phyloP scores from a whole-genome alignment of 1,140 invertebrate genomes.

The Rhopalosiphum maidis region DNA sequence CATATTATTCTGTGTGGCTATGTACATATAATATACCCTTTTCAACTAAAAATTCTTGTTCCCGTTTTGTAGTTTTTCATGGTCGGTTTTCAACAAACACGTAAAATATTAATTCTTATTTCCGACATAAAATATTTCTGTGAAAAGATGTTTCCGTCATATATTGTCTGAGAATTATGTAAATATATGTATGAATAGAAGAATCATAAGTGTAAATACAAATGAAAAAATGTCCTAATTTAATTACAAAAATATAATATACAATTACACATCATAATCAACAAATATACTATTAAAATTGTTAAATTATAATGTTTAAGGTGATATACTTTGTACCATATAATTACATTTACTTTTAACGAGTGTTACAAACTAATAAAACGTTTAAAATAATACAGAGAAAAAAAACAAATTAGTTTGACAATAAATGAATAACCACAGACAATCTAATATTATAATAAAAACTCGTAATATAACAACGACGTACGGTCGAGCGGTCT shows the following conservation, averaged over 20 bases:
- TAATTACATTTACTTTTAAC: background rate
- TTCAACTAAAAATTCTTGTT: background rate
- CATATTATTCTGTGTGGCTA: too few relatives aligned
- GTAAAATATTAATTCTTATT: background rate
- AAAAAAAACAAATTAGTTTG: background rate
- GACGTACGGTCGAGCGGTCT: background rate
- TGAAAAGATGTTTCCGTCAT: too few relatives aligned
- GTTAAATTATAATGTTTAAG: background rate
- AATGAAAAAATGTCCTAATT: background rate
- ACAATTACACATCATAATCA: background rate
- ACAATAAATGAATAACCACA: background rate
- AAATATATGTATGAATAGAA: background rate
- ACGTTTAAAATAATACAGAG: background rate
- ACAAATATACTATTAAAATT: background rate
- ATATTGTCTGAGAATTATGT: background rate
- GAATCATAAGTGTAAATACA: background rate
- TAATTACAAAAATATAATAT: background rate
- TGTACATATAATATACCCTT: background rate
- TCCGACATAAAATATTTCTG: background rate
- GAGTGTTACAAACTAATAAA: background rate
- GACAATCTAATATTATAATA: background rate
- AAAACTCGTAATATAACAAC: background rate
- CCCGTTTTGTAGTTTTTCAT: background rate
- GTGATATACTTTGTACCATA: background rate
- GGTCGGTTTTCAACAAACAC: background rate